Base-by-base conservation (phyloP, 1,140 invertebrate species). In the Plodia interpunctella region DNA sequence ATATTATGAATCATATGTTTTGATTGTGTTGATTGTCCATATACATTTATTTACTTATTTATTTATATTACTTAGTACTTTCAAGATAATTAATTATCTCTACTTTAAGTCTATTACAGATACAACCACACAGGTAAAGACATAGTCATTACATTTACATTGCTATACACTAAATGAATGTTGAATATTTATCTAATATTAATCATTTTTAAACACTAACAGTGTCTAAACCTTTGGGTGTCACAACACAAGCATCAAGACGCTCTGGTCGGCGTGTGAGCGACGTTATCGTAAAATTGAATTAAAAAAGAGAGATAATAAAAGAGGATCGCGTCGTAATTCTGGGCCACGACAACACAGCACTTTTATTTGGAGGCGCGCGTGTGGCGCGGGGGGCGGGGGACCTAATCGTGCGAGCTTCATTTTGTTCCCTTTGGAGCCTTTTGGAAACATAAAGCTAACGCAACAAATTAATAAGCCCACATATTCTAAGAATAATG, bases 261-360 rank as follows among this genome's bases (percentile, higher is more conserved):
- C 25, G 9, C 35, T 62, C 64, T 62, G 51, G 61, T 72, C 70
- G 62, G 55, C 64, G 71, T 72, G 65, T 62, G 80, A 63, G 67
- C 66, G 55, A 72, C 75, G 66, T 84, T 86, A 86, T 85, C 77
- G 72, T 83, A 80, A 86, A 88, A 88, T 80, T 79, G 82, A 87
- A 88, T 83, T 85, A 80, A 88, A 88, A 88, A 88, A 87, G 70
- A 74, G 61, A 73, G 75, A 85, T 80, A 85, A 81, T 85, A 85
- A 87, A 87, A 85, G 76, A 75, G 68, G 72, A 76, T 80, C 76
- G 79, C 73, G 70, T 82, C 86, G 85, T 88, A 88, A 86, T 82
- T 86, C 85, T 88, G 83, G 76, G 83, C 81, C 76, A 80, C 86
- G 86, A 88, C 86, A 88, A 83, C 83, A 60, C 78, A 87, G 76